Base-by-base conservation (phyloP, 2,888 invertebrate genomes). In the Cotesia congregata region DNA sequence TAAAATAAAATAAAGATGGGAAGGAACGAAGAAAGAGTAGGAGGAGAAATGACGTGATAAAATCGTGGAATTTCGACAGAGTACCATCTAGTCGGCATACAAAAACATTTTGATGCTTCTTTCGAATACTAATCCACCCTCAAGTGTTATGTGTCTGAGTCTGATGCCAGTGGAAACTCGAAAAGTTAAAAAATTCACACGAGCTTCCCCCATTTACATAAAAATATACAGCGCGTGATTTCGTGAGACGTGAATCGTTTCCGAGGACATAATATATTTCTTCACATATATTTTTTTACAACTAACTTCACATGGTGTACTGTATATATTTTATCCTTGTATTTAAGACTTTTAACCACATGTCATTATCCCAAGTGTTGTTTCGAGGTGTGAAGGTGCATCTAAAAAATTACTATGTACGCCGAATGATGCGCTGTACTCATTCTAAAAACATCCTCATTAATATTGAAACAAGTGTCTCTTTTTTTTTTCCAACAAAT, bases 41-140 rank as follows among this genome's bases (percentile, higher is more conserved):
- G 78, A 68, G 77, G 80, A 81, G 81, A 81, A 78, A 81, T 79
- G 59, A 76, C 59, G 65, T 30, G 65, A 73, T 75, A 75, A 76
- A 65, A 65, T 65, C 12, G 73, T 74, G 78, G 76, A 79, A 81
- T 83, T 84, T 83, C 82, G 83, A 79, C 79, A 82, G 77, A 41
- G 79, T 71, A 77, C 76, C 75, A 70, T 75, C 78, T 81, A 79
- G 76, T 80, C 80, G 79, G 86, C 85, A 86, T 86, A 86, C 86
- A 82, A 86, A 86, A 82, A 82, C 81, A 80, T 77, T 72, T 74
- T 40, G 17, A 67, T 68, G 62, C 67, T 67, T 61, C 40, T 69
- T 76, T 78, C 83, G 86, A 85, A 86, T 87, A 87, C 87, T 85
- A 87, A 87, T 86, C 82, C 41, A 50, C 50, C 75, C 67, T 12